Conservation (phyloP, 2,888 invertebrate species). For the Kryphioiulus occultus region DNA sequence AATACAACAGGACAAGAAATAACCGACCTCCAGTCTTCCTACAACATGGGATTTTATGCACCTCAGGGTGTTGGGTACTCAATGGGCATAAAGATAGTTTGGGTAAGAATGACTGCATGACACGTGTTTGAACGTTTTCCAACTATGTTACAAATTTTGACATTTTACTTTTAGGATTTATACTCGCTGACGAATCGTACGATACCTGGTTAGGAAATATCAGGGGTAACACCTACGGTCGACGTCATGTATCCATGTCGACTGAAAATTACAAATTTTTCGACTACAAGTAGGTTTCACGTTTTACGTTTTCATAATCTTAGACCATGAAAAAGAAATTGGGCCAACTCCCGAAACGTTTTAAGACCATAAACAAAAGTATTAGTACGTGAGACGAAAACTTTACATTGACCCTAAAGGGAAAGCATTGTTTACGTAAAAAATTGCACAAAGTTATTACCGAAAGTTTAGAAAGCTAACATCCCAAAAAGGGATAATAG, state of each 20-base stretch:
- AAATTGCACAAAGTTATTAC: no score
- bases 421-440: no score
- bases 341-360: no score
- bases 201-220: constrained; percentile 73
- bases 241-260: constrained; percentile 68
- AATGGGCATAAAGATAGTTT: constrained; percentile 51
- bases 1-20: constrained; percentile 58
- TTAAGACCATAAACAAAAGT: no score
- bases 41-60: constrained; percentile 63
- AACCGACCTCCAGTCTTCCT: constrained; percentile 62
- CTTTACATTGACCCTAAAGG: no score
- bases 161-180: constrained; percentile 47
- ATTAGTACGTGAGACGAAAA: no score
- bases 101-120: constrained; percentile 17
- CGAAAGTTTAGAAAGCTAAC: no score
- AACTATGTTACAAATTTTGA: no score
- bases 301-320: neutral
- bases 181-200: constrained; percentile 57
- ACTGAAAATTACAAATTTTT: constrained; percentile 71
- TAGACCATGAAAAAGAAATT: neutral
- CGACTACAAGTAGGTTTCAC: constrained; percentile 67
- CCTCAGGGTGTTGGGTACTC: constrained; percentile 40
- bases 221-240: constrained; percentile 80
- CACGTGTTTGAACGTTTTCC: no score
- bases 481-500: no score